These are phyloP conservation scores for Sicus ferrugineus DNA, from an alignment of 2,888 invertebrate species.

Conservation along the genomic window DNA sequence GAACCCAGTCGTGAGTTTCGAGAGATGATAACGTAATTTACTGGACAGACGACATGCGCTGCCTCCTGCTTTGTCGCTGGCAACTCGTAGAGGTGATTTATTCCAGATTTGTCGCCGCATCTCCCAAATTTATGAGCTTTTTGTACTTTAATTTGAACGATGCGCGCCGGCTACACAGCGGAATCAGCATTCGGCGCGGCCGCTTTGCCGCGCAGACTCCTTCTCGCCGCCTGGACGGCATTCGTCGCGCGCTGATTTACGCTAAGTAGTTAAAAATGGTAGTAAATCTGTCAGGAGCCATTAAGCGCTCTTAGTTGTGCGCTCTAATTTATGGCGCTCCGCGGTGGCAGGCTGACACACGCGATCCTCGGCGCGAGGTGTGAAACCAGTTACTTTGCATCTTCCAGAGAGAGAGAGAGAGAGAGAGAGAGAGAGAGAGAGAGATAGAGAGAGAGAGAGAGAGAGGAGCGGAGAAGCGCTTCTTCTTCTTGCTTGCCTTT, in stretches of 20 bases:
- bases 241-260: slow-evolving; percentile 30
- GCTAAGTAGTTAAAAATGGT: slow-evolving; percentile 36
- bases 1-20: background rate
- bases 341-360: background rate
- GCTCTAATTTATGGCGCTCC: slow-evolving; percentile 22
- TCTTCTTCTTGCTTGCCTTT: slow-evolving; percentile 18
- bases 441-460: too few species aligned
- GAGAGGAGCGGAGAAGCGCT: too few species aligned
- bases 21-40: slow-evolving; percentile 38
- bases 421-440: too few species aligned
- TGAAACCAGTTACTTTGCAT: slow-evolving; percentile 30
- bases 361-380: slow-evolving; percentile 15
- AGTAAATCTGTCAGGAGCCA: slow-evolving; percentile 37
- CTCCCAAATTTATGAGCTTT: slow-evolving; percentile 31
- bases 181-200: background rate
- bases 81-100: slow-evolving; percentile 28
- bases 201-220: background rate
- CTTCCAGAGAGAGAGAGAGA: too few species aligned
- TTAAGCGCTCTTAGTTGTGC: slow-evolving; percentile 23
- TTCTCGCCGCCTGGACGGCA: background rate
- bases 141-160: slow-evolving; percentile 26
- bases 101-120: slow-evolving; percentile 33
- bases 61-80: slow-evolving; percentile 16
- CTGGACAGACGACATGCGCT: slow-evolving; percentile 35
- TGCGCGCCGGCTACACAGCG: background rate